Percentiles rank a stretch among this genome's conserved stretches.
These are phyloP conservation scores for Drosophila anceps DNA, from an alignment of 2,888 invertebrate genomes.

Conservation along the genomic window DNA sequence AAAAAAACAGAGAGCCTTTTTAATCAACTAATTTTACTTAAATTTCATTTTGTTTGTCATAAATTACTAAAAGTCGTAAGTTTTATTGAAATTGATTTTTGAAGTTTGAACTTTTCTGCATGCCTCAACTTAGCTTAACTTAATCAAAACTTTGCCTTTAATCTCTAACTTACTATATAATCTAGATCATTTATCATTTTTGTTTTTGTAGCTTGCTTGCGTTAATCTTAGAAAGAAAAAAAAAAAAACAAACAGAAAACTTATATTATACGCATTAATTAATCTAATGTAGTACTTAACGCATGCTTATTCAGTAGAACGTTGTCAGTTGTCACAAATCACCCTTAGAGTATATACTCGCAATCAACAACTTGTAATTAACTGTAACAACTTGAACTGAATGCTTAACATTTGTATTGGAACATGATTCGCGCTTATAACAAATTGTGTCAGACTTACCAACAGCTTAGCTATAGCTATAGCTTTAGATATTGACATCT, in stretches of 20 bases:
- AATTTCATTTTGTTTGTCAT: conserved; percentile 2
- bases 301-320: conserved; percentile 49
- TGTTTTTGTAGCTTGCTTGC: conserved; percentile 46
- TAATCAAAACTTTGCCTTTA: not conserved
- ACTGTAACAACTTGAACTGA: conserved; percentile 36
- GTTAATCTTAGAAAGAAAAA: conserved; percentile 9
- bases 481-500: not conserved
- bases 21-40: conserved; percentile 7
- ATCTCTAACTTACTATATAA: conserved; percentile 8
- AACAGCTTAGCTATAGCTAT: not conserved
- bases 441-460: not conserved
- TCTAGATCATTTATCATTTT: conserved; percentile 30
- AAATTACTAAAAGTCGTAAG: conserved; percentile 25
- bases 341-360: conserved; percentile 27
- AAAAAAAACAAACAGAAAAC: not conserved
- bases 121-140: conserved; percentile 34
- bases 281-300: conserved; percentile 21
- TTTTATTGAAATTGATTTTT: conserved; percentile 30
- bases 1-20: conserved; percentile 46
- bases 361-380: conserved; percentile 29
- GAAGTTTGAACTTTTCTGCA: conserved; percentile 46
- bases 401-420: conserved; percentile 78
- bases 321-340: conserved; percentile 45
- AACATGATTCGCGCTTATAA: conserved; percentile 69
- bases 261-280: conserved; percentile 11